Evolutionary conservation across 2,113 vertebrate genomes (phyloP).

Genomic region (Corydoras maculifer): DNA sequence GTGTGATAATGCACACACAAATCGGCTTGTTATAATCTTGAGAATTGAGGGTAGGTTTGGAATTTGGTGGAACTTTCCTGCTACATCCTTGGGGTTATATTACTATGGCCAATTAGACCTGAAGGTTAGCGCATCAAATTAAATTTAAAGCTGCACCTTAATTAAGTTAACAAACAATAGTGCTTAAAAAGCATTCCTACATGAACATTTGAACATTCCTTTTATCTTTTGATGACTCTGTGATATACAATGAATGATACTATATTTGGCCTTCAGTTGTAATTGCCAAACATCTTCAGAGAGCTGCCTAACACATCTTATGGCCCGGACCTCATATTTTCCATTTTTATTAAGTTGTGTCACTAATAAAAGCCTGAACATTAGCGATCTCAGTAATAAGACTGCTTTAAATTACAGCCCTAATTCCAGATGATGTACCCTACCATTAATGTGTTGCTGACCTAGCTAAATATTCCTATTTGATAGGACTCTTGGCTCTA

Average conservation of each 20-base stretch:
- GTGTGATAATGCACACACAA: neutral
- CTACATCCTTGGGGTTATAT: slow-evolving; percentile 1
- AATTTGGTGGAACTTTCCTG: neutral
- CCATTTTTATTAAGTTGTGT: slow-evolving; percentile 37
- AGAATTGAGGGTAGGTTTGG: neutral
- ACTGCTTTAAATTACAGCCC: slow-evolving; percentile 45
- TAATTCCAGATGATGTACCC: slow-evolving; percentile 42
- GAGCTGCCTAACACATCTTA: slow-evolving; percentile 28
- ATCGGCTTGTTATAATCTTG: neutral
- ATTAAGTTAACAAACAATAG: slow-evolving; percentile 34
- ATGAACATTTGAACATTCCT: slow-evolving; percentile 4
- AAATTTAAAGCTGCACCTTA: slow-evolving; percentile 23
- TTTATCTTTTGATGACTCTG: neutral
- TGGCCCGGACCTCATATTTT: slow-evolving; percentile 24
- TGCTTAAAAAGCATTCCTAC: slow-evolving; percentile 39
- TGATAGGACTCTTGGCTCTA: slow-evolving; percentile 42
- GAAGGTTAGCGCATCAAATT: neutral
- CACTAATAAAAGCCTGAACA: slow-evolving; percentile 39
- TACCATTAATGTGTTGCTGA: slow-evolving; percentile 44
- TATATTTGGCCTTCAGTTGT: slow-evolving; percentile 30
- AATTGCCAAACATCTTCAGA: slow-evolving; percentile 26
- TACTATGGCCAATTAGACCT: neutral
- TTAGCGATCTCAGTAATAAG: slow-evolving; percentile 48
- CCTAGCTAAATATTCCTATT: slow-evolving; percentile 44
- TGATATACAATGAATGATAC: slow-evolving; percentile 27